These are phyloP conservation scores for Pristionchus pacificus DNA, from an alignment of 1,140 invertebrate species.

Conservation along the genomic window DNA sequence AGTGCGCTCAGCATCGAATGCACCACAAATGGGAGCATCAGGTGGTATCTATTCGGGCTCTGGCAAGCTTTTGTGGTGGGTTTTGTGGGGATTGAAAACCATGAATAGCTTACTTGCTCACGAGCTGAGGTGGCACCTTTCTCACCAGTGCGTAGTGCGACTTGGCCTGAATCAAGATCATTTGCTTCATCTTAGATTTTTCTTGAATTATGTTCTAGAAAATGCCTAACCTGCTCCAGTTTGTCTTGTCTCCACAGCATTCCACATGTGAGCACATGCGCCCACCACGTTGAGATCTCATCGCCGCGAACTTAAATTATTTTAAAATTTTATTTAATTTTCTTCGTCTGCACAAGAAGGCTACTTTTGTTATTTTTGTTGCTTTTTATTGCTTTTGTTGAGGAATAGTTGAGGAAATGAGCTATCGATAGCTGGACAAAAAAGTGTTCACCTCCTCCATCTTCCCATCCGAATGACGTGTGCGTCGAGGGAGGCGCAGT, in stretches of 20 bases:
- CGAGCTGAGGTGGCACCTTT: slow-evolving; percentile 42
- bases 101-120: slow-evolving; percentile 38
- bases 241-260: slow-evolving; percentile 51
- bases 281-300: slow-evolving; percentile 55
- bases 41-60: too few relatives aligned
- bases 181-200: neutral
- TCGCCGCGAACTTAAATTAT: slow-evolving; percentile 45
- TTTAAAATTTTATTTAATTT: too few relatives aligned
- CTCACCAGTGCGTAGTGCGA: slow-evolving; percentile 54
- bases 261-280: slow-evolving; percentile 52
- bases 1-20: neutral
- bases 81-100: too few relatives aligned
- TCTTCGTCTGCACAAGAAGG: too few relatives aligned
- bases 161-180: slow-evolving; percentile 29
- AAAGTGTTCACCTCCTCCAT: slow-evolving; percentile 1
- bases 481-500: slow-evolving; percentile 18
- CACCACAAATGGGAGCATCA: too few relatives aligned
- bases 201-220: too few relatives aligned
- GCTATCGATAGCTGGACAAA: slow-evolving; percentile 31
- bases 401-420: slow-evolving; percentile 2
- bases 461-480: slow-evolving; percentile 19
- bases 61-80: too few relatives aligned
- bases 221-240: slow-evolving; percentile 7
- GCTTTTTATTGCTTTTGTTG: too few relatives aligned
- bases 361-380: too few relatives aligned